Conservation (phyloP, 2,113 vertebrate species). For the Mobula birostris region DNA sequence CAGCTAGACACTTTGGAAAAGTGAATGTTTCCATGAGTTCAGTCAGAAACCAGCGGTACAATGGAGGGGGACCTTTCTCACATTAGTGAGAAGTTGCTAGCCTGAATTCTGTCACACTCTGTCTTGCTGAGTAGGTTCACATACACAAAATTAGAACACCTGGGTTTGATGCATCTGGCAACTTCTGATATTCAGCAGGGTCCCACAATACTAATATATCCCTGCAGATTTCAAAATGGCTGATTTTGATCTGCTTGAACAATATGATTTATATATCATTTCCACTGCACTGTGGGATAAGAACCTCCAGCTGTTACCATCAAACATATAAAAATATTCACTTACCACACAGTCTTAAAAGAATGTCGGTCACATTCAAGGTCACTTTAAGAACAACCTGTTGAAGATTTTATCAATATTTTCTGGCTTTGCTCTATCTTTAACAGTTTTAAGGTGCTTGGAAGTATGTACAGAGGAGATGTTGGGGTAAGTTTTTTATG, state of each 20-base stretch:
- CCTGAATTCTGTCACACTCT: not conserved
- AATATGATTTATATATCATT: constrained; percentile 30
- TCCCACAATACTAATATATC: not conserved
- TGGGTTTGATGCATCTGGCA: constrained; percentile 16
- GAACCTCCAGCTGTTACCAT: constrained; percentile 33
- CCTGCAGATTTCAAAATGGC: constrained; percentile 25
- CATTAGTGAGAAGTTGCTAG: too few species aligned
- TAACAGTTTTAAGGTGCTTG: too few species aligned
- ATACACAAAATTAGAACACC: not conserved
- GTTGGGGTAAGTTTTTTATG: too few species aligned
- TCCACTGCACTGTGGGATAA: constrained; percentile 34
- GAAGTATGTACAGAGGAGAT: too few species aligned
- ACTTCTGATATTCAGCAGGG: constrained; percentile 17
- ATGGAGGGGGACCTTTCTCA: not conserved
- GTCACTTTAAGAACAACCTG: not conserved
- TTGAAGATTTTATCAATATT: not conserved
- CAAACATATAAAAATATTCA: constrained; percentile 24
- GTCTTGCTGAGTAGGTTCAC: not conserved
- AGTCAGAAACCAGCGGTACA: not conserved
- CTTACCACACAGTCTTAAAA: not conserved
- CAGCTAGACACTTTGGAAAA: not conserved
- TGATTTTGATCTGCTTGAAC: constrained; percentile 35
- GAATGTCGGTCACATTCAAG: not conserved
- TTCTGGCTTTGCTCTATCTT: not conserved
- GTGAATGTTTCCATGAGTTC: not conserved